Base-by-base conservation (phyloP, 2,888 invertebrate species). In the Drosophila ezoana region DNA sequence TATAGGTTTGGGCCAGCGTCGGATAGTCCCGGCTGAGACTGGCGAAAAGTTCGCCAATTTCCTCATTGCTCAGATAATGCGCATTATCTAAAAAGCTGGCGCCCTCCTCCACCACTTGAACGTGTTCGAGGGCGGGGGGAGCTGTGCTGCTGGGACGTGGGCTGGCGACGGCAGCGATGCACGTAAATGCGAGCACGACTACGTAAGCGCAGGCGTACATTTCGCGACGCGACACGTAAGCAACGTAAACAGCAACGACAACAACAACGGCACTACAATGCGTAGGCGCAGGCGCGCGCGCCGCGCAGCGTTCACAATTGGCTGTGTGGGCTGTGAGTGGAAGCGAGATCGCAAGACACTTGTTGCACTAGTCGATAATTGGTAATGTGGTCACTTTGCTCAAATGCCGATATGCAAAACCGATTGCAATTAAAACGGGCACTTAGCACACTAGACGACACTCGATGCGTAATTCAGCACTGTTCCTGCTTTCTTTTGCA, bases 21-120 rank as follows among this genome's bases (percentile, higher is more conserved):
- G 97, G 96, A 92, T 95, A 95, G 0, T 93, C 93, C 18, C 92
- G 87, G 78, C 94, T 94, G 47, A 97, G 92, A 47, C 94, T 92
- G 35, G 93, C 90, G 52, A 96, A 94, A 47, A 96, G 92, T 56
- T 93, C 92, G 10, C 94, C 94, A 43, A 97, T 93, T 67, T 96
- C 95, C 18, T 95, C 94, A 88, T 97, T 96, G 79, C 94, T 94
- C 1, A 94, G 94, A 90, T 97, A 97, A 72, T 93, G 93, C 0
- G 94, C 93, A 51, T 80, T 53, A 13, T 62, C 72, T 8, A 91
- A 48, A 60, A 91, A 91, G 57, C 81, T 85, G 51, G 88, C 88
- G 33, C 74, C 57, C 64, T 91, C 88, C 16, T 64, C 62, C 2
- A 88, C 47, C 20, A 82, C 72, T 53, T 72, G 41, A 10, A 89